Conservation (phyloP, 2,113 vertebrate species). For the Campylomormyrus numenius region DNA sequence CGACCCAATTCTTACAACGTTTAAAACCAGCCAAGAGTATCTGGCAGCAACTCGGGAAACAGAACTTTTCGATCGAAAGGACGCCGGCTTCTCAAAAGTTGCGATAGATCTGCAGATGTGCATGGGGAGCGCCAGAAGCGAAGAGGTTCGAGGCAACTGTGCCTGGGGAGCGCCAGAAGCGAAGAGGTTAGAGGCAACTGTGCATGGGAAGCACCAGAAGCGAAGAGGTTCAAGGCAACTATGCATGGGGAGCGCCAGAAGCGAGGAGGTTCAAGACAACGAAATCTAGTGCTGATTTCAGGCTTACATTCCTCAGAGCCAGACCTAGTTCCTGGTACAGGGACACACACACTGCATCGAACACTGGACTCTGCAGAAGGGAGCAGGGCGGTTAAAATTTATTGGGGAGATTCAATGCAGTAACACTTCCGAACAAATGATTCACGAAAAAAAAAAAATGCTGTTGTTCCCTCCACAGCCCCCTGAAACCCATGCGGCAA, state of each 20-base stretch:
- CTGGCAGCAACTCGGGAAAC: background rate
- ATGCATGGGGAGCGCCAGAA: no score
- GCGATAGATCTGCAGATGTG: background rate
- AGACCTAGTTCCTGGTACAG: background rate
- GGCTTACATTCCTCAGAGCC: background rate
- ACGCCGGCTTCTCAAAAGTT: background rate
- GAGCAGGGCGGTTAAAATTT: background rate
- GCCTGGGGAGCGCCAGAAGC: no score
- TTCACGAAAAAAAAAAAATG: no score
- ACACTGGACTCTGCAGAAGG: background rate
- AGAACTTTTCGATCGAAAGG: background rate
- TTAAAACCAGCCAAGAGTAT: background rate
- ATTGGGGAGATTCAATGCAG: background rate
- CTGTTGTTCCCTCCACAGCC: background rate
- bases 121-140: background rate
- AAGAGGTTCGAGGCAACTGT: background rate
- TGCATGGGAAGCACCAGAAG: no score
- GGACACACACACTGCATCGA: background rate
- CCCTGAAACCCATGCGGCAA: background rate
- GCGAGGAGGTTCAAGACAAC: background rate
- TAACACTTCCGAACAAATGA: background rate
- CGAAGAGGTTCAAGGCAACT: background rate
- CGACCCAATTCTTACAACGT: background rate
- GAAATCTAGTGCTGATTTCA: background rate
- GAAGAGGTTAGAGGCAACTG: no score